These are phyloP conservation scores for Drosophila incognita DNA, from an alignment of 2,888 invertebrate species.

Conservation along the genomic window DNA sequence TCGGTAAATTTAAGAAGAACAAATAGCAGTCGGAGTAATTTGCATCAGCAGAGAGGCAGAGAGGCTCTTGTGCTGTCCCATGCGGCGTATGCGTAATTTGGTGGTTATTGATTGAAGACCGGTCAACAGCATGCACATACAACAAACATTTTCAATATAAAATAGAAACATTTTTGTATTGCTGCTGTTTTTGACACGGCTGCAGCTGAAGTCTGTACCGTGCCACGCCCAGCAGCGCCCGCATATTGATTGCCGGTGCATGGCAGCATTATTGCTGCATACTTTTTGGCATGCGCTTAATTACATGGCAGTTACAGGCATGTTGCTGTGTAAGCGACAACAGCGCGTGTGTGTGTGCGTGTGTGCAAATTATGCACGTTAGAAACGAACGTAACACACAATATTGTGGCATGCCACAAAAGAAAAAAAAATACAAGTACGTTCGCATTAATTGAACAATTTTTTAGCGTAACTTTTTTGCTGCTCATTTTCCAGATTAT, in stretches of 20 bases:
- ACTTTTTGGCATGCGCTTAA: constrained; percentile 77
- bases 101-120: constrained; percentile 35
- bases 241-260: constrained; percentile 63
- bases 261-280: constrained; percentile 67
- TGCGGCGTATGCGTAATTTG: constrained; percentile 43
- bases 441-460: constrained; percentile 75
- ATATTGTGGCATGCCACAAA: constrained; percentile 19
- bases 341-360: neutral
- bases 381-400: constrained; percentile 54
- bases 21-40: constrained; percentile 3
- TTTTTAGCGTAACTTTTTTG: constrained; percentile 57
- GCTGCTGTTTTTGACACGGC: constrained; percentile 64
- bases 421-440: constrained; percentile 42
- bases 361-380: constrained; percentile 64
- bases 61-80: constrained; percentile 1
- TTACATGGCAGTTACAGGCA: constrained; percentile 65
- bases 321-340: constrained; percentile 2
- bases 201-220: constrained; percentile 47
- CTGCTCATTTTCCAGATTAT: constrained; percentile 66
- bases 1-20: neutral
- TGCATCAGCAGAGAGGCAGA: neutral
- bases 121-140: neutral
- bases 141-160: constrained; percentile 5
- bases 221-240: constrained; percentile 57
- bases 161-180: constrained; percentile 26